Evolutionary conservation across 2,888 invertebrate genomes (phyloP).

Genomic region (Acheta domesticus): DNA sequence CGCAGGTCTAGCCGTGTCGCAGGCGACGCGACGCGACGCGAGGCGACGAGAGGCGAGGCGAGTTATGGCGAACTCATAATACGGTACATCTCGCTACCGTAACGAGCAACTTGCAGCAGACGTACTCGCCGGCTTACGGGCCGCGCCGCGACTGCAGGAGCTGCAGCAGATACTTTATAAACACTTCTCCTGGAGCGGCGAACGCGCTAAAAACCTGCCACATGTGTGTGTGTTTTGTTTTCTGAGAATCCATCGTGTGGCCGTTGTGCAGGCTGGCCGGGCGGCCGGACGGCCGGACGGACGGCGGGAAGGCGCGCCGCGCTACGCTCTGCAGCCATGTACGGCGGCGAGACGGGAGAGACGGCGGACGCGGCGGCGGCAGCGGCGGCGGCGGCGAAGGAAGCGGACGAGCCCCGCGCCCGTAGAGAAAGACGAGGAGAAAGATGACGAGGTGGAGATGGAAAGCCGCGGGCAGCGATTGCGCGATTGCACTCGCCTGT

Average conservation of each 20-base stretch:
- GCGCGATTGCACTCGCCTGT: too few species aligned
- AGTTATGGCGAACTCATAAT: conserved; percentile 18
- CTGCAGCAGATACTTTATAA: conserved; percentile 26
- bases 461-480: too few species aligned
- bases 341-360: not conserved
- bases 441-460: too few species aligned
- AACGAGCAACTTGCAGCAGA: not conserved
- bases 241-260: conserved; percentile 9
- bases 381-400: not conserved
- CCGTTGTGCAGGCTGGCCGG: not conserved
- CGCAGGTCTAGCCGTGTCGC: not conserved
- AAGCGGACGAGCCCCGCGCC: too few species aligned
- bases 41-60: not conserved
- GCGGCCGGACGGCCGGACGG: not conserved
- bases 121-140: not conserved
- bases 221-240: conserved; percentile 25
- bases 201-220: conserved; percentile 29
- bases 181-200: conserved; percentile 30
- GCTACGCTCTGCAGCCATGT: not conserved
- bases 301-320: not conserved
- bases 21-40: not conserved
- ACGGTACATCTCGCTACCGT: conserved; percentile 3
- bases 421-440: too few species aligned
- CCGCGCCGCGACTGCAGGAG: not conserved
- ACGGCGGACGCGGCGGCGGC: not conserved